These are phyloP conservation scores for Conops quadrifasciatus DNA, from an alignment of 2,888 invertebrate species.

Conservation along the genomic window DNA sequence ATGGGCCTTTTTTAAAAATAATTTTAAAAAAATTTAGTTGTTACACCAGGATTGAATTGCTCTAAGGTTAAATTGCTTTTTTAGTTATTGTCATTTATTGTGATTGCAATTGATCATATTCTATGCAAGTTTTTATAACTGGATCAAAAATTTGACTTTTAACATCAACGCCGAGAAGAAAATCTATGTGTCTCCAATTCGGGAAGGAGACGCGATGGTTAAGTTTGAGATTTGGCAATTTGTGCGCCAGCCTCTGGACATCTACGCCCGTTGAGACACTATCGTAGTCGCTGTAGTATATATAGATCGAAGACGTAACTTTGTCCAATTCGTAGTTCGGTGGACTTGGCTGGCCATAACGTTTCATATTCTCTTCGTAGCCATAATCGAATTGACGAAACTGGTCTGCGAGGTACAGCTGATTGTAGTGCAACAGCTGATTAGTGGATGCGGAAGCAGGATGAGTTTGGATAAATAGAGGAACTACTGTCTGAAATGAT, in stretches of 20 bases:
- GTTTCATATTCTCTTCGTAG: slow-evolving; percentile 25
- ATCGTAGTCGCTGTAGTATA: slow-evolving; percentile 46
- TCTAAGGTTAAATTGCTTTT: too few relatives aligned
- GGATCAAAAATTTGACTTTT: slow-evolving; percentile 39
- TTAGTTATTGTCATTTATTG: too few relatives aligned
- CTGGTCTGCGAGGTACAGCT: slow-evolving; percentile 31
- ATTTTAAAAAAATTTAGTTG: too few relatives aligned
- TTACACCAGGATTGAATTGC: too few relatives aligned
- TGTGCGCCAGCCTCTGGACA: slow-evolving; percentile 37
- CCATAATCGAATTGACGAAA: slow-evolving; percentile 41
- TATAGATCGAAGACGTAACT: slow-evolving; percentile 35
- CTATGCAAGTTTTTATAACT: slow-evolving; percentile 36
- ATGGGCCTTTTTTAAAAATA: too few relatives aligned
- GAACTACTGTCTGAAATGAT: slow-evolving; percentile 38
- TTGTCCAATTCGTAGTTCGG: slow-evolving; percentile 43
- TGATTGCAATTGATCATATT: slow-evolving; percentile 30
- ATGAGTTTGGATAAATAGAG: slow-evolving; percentile 42
- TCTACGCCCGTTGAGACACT: slow-evolving; percentile 34
- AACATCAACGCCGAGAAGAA: slow-evolving; percentile 39
- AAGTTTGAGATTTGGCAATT: slow-evolving; percentile 31
- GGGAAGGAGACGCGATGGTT: slow-evolving; percentile 39
- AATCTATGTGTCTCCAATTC: slow-evolving; percentile 46
- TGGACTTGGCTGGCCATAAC: slow-evolving; percentile 41
- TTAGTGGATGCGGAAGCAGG: slow-evolving; percentile 48
- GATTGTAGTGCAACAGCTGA: slow-evolving; percentile 41